Conservation (phyloP, 30 jellyfish, hydroid and myxozoan species). For the Chironex yamaguchii region DNA sequence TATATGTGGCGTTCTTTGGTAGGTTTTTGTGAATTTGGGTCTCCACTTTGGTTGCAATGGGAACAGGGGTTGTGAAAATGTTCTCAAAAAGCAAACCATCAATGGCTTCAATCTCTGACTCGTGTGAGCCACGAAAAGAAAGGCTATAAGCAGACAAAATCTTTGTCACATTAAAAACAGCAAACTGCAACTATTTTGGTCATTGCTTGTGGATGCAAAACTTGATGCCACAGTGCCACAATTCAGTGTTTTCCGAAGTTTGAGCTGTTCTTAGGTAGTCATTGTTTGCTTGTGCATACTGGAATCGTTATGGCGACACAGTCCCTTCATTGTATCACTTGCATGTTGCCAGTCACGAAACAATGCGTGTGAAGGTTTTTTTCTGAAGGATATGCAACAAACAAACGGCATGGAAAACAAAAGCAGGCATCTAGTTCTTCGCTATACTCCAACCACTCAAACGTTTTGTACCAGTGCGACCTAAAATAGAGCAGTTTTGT, state of each 20-base stretch:
- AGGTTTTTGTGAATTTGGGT: not conserved
- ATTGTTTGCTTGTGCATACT: not conserved
- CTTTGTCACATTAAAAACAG: not conserved
- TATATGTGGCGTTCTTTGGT: slow-evolving; percentile 18
- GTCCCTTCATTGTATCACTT: not conserved
- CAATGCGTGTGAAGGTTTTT: not conserved
- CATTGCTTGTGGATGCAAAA: not conserved
- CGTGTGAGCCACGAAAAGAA: not conserved
- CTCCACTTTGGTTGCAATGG: slow-evolving; percentile 45
- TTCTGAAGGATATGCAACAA: not conserved
- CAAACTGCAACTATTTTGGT: not conserved
- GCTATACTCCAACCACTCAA: slow-evolving; percentile 36
- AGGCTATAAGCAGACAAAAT: not conserved
- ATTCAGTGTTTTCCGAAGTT: not conserved
- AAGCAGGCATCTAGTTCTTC: slow-evolving; percentile 34
- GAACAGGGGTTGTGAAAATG: slow-evolving; percentile 8
- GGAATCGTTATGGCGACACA: not conserved
- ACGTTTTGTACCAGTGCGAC: not conserved
- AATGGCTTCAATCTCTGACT: not conserved
- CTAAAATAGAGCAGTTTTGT: not conserved
- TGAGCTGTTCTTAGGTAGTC: not conserved
- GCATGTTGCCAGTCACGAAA: not conserved
- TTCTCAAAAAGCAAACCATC: not conserved
- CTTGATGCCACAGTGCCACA: slow-evolving; percentile 1
- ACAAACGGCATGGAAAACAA: not conserved